Evolutionary conservation across 92 coral and sea anemone genomes (phyloP).

Genomic region (Umimayanthus chanpuru): DNA sequence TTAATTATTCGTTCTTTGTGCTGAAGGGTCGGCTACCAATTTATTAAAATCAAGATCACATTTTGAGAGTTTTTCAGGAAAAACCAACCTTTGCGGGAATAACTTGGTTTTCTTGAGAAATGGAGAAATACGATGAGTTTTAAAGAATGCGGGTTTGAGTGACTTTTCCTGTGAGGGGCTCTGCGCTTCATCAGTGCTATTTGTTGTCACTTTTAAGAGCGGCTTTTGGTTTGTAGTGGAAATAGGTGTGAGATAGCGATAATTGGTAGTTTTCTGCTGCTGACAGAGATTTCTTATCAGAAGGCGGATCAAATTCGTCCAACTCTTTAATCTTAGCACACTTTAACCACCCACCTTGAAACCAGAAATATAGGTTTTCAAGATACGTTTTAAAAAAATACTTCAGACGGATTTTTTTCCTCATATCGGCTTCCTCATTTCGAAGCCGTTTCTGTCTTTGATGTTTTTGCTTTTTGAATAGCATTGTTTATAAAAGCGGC

Average conservation of each 20-base stretch:
- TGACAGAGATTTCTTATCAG: slow-evolving; percentile 30
- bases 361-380: neutral
- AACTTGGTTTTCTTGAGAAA: neutral
- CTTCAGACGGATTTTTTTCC: neutral
- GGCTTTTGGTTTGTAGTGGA: slow-evolving; percentile 11
- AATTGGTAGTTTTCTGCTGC: slow-evolving; percentile 7
- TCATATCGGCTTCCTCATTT: neutral
- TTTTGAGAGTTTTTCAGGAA: neutral
- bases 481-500: slow-evolving; percentile 34
- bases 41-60: neutral
- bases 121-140: neutral
- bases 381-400: neutral
- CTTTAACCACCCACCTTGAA: slow-evolving; percentile 41
- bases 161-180: neutral
- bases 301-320: slow-evolving; percentile 33
- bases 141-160: neutral
- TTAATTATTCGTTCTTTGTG: neutral
- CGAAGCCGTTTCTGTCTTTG: neutral
- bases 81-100: neutral
- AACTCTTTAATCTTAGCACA: neutral
- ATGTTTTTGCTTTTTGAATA: neutral
- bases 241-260: slow-evolving; percentile 36
- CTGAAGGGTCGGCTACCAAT: neutral
- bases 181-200: slow-evolving; percentile 8
- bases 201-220: slow-evolving; percentile 25